Evolutionary conservation across 2,113 vertebrate genomes (phyloP), one percentile per base, ranked within the genome.

Genomic region (Leptosomus discolor): DNA sequence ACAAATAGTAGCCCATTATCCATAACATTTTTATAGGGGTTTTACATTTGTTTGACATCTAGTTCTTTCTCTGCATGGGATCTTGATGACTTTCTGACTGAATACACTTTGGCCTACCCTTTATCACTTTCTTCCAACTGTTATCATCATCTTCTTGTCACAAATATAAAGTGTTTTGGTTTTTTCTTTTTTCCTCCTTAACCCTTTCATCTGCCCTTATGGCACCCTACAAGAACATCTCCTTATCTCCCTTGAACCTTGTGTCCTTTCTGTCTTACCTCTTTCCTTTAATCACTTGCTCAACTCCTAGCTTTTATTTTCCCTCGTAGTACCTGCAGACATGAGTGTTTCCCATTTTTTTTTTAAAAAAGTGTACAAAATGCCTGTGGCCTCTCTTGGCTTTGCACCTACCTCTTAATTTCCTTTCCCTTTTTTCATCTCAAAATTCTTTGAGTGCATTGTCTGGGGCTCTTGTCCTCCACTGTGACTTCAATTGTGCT

Each of bases 401-500:
- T 96, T 90, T 96, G 58, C 64, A 68, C 9, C 73, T 92, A 37
- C 56, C 11, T 84, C 76, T 91, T 94, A 65, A 88, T 96, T 95
- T 92, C 58, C 37, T 91, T 92, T 89, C 23, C 8, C 8, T 43
- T 92, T 92, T 95, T 83, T 82, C 7, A 53, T 86, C 43, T 94
- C 56, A 9, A 0, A 67, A 71, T 60, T 71, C 56, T 77, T 73
- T 68, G 64, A 91, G n/a, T 71, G 20, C 11, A 2, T 89, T 91
- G 26, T 92, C 60, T 54, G 61, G 36, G 16, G 24, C 29, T 94
- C 51, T 87, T 89, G 51, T 96, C 27, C 71, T 95, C 75, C 18
- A 18, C 56, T n/a, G 29, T 2, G 6, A 41, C 57, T 92, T 94
- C 20, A 2, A 5, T 68, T 92, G 60, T 91, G 61, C 76, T 85